phyloP scores from a whole-genome alignment of 2,797 vertebrate genomes.

The Myripristis murdjan region DNA sequence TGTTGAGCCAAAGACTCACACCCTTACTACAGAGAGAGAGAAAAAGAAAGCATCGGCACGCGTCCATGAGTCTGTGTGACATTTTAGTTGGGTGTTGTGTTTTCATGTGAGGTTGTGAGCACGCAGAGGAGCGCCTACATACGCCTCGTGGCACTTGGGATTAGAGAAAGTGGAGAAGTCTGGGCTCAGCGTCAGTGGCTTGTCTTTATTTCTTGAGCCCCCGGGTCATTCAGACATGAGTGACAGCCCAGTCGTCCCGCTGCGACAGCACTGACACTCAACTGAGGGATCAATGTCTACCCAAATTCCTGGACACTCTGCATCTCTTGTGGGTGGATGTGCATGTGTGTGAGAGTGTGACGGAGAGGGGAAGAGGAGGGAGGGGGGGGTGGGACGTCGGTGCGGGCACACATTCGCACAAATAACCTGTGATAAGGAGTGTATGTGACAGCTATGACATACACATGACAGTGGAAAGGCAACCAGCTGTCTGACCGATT shows the following conservation, averaged over 20 bases:
- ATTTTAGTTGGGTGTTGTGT: neutral
- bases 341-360: constrained; percentile 24
- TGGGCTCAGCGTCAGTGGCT: constrained; percentile 38
- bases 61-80: neutral
- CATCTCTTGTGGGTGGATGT: constrained; percentile 37
- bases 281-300: constrained; percentile 71
- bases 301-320: constrained; percentile 52
- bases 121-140: neutral
- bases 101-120: neutral
- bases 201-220: constrained; percentile 52
- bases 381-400: neutral
- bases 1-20: too few relatives aligned
- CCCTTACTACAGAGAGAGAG: too few relatives aligned
- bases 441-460: constrained; percentile 70
- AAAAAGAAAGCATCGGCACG: too few relatives aligned
- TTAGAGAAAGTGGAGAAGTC: constrained; percentile 40
- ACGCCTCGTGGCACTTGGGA: constrained; percentile 41
- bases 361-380: constrained; percentile 35
- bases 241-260: constrained; percentile 71
- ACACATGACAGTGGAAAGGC: constrained; percentile 65
- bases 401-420: constrained; percentile 52
- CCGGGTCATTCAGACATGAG: constrained; percentile 64
- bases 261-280: constrained; percentile 74
- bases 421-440: constrained; percentile 66
- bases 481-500: constrained; percentile 63